phyloP scores from a whole-genome alignment of 2,113 vertebrate genomes.

The Nibea coibor region DNA sequence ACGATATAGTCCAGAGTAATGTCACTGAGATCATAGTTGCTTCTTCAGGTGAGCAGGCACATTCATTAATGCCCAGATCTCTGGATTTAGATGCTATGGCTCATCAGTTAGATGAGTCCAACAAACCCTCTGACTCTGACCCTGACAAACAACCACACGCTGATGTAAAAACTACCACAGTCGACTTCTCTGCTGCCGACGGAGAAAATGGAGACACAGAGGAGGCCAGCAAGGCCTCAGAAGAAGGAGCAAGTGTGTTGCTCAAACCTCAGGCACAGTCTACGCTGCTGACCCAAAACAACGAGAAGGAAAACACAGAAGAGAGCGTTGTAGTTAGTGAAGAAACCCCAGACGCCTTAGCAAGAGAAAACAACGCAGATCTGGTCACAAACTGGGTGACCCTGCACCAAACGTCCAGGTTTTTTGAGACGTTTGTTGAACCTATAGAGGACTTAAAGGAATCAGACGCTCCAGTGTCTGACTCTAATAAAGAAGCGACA shows the following conservation, averaged over 20 bases:
- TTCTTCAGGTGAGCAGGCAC: conserved; percentile 10
- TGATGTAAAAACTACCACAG: neutral
- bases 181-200: conserved; percentile 3
- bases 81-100: neutral
- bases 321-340: neutral
- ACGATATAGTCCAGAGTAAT: neutral
- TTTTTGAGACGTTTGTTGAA: conserved; percentile 81
- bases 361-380: conserved; percentile 60
- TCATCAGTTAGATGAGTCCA: neutral
- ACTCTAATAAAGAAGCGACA: neutral
- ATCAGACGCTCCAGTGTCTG: neutral
- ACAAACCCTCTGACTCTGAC: neutral
- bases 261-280: conserved; percentile 62
- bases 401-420: conserved; percentile 76
- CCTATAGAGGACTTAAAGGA: conserved; percentile 77
- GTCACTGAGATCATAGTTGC: neutral
- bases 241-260: conserved; percentile 71
- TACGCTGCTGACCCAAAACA: conserved; percentile 4
- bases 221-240: conserved; percentile 65
- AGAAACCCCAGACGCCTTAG: conserved; percentile 47
- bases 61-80: neutral
- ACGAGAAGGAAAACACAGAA: neutral
- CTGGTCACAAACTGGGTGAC: conserved; percentile 82
- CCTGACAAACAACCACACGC: neutral
- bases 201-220: conserved; percentile 61